A percentile compares a stretch with the other conserved stretches of the same genome.
phyloP scores from a whole-genome alignment of 2,888 invertebrate species.

The Neria commutata region DNA sequence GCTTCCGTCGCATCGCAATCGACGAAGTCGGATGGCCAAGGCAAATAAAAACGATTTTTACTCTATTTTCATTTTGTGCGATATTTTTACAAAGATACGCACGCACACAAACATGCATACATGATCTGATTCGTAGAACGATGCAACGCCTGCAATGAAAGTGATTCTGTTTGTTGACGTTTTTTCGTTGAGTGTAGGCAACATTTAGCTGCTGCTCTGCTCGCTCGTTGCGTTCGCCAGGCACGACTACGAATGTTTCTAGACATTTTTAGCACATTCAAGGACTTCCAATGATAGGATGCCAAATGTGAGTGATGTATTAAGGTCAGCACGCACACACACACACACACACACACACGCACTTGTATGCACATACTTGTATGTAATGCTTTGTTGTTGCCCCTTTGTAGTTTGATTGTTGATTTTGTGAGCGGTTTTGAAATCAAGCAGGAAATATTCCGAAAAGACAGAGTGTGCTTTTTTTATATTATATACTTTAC shows the following conservation, averaged over 20 bases:
- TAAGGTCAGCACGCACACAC: no score
- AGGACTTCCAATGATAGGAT: conserved; percentile 41
- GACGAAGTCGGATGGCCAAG: conserved; percentile 20
- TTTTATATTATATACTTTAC: no score
- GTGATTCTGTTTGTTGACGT: conserved; percentile 2
- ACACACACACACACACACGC: no score
- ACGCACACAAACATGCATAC: not conserved
- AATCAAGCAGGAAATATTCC: no score
- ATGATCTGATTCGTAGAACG: conserved; percentile 18
- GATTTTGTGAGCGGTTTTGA: no score
- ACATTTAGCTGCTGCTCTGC: not conserved
- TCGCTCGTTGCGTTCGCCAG: conserved; percentile 6
- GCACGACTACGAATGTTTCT: conserved; percentile 28
- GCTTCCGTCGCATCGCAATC: no score
- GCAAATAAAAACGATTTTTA: conserved; percentile 4
- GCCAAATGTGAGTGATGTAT: conserved; percentile 39
- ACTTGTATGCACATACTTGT: no score
- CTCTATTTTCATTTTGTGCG: not conserved
- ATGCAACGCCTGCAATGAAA: conserved; percentile 9
- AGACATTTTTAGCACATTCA: conserved; percentile 47
- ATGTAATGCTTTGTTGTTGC: no score
- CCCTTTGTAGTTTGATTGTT: no score
- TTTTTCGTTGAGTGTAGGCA: not conserved
- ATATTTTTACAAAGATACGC: not conserved
- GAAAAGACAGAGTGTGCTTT: no score